Evolutionary conservation across 2,797 vertebrate genomes (phyloP).

Genomic region (Calcarius lapponicus): DNA sequence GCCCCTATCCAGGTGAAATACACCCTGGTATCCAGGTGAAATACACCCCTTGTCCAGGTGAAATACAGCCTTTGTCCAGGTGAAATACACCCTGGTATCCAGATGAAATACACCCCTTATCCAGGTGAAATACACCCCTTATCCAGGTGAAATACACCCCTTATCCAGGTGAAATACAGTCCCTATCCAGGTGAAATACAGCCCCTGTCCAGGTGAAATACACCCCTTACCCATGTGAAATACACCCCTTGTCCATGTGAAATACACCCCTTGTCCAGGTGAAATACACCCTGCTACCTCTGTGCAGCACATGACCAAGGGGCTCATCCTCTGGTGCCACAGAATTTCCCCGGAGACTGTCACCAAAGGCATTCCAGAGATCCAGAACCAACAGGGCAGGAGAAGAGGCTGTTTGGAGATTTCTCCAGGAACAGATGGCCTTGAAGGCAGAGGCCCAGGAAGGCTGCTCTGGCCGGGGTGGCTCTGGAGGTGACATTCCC

Average conservation of each 20-base stretch:
- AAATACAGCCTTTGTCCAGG: neutral
- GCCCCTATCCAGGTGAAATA: neutral
- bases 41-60: neutral
- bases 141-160: neutral
- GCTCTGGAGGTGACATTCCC: neutral
- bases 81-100: neutral
- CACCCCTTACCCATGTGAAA: fast-evolving
- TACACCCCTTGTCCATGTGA: fast-evolving
- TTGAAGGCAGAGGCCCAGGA: neutral
- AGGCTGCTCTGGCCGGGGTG: neutral
- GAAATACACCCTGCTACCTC: neutral
- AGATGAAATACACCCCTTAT: neutral
- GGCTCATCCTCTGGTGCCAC: neutral
- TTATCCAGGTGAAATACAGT: neutral
- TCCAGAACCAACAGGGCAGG: neutral
- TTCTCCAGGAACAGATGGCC: conserved; percentile 2
- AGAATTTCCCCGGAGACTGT: neutral
- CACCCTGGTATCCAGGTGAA: neutral
- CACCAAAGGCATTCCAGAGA: neutral
- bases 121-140: neutral
- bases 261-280: too few species aligned
- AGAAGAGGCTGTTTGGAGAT: neutral
- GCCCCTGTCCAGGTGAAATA: neutral
- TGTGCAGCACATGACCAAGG: neutral
- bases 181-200: neutral